Conservation (phyloP, 2,888 invertebrate genomes). For the Dorcus parallelipipedus region DNA sequence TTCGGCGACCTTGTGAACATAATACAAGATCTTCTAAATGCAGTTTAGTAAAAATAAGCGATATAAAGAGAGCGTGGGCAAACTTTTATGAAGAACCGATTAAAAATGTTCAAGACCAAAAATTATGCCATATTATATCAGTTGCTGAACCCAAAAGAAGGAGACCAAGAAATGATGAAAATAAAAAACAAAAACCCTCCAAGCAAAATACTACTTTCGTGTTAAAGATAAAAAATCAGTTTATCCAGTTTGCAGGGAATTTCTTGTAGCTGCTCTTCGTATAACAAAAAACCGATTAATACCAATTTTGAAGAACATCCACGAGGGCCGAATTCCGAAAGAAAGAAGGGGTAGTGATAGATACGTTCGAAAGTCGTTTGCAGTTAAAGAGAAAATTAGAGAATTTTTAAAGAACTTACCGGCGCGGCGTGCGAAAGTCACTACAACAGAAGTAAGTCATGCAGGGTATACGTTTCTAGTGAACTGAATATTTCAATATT, state of each 20-base stretch:
- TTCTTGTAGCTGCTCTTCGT: constrained; percentile 5
- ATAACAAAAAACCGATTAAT: constrained; percentile 6
- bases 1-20: constrained; percentile 8
- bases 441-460: constrained; percentile 6
- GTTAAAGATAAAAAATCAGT: constrained; percentile 5
- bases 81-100: constrained; percentile 1
- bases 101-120: constrained; percentile 11
- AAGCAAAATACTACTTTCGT: constrained; percentile 7
- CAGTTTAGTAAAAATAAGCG: constrained; percentile 1
- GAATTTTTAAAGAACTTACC: constrained; percentile 3
- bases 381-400: constrained; percentile 4
- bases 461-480: constrained; percentile 7
- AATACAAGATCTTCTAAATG: constrained; percentile 12
- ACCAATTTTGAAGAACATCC: constrained; percentile 3
- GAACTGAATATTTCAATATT: constrained; percentile 12
- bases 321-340: constrained; percentile 1
- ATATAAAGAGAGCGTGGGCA: constrained; percentile 4
- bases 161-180: not conserved
- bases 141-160: constrained; percentile 9
- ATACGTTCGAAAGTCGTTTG: not conserved
- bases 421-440: constrained; percentile 8
- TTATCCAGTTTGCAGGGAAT: constrained; percentile 6
- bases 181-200: constrained; percentile 3
- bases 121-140: constrained; percentile 7
- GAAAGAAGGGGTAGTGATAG: constrained; percentile 9